Evolutionary conservation across 2,113 vertebrate genomes (phyloP).

Genomic region (Nettapus auritus): DNA sequence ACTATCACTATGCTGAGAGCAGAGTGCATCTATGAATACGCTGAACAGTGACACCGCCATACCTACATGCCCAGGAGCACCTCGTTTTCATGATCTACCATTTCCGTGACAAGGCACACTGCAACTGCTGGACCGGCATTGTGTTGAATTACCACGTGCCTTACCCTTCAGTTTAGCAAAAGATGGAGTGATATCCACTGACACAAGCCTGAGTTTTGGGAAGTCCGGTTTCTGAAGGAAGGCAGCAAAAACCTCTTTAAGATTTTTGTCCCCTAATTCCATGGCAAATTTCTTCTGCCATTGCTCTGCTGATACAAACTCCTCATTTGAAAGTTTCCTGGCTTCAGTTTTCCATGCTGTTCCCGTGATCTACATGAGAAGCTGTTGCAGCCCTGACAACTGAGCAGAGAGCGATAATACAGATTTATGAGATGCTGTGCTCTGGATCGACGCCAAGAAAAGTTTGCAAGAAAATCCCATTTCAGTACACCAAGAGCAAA

Average conservation of each 20-base stretch:
- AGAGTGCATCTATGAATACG: neutral
- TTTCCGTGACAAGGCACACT: neutral
- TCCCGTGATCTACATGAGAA: neutral
- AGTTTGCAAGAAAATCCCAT: constrained; percentile 30
- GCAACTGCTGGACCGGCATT: neutral
- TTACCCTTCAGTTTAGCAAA: neutral
- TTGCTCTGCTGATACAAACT: neutral
- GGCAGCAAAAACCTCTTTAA: neutral
- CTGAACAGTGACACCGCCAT: neutral
- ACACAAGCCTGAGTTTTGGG: neutral
- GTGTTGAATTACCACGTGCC: fast-evolving
- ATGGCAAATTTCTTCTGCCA: neutral
- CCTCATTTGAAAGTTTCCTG: neutral
- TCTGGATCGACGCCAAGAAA: constrained; percentile 3
- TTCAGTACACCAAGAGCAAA: neutral
- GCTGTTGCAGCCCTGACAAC: neutral
- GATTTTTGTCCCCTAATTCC: neutral
- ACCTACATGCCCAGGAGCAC: neutral
- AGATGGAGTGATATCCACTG: neutral
- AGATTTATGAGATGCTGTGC: constrained; percentile 19
- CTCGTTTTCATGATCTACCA: neutral
- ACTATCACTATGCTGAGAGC: neutral
- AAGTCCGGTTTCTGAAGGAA: neutral
- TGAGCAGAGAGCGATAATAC: neutral
- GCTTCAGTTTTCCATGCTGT: neutral